Evolutionary conservation across 2,113 vertebrate genomes (phyloP).

Genomic region (Pampusana beccarii): DNA sequence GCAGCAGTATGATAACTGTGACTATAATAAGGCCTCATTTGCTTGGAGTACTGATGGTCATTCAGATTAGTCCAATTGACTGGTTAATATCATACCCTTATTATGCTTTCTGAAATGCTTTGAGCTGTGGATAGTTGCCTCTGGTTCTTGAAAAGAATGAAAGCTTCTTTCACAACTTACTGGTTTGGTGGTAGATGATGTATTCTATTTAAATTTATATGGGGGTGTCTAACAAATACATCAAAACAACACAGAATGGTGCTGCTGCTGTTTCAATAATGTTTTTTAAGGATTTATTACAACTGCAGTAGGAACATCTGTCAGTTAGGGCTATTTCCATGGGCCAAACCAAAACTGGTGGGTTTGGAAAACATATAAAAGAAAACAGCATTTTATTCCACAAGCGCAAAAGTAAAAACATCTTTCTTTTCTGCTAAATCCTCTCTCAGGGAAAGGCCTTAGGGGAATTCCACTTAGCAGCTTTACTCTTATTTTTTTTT

Average conservation of each 20-base stretch:
- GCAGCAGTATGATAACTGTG: background rate
- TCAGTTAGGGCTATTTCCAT: background rate
- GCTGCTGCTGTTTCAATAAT: background rate
- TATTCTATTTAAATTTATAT: background rate
- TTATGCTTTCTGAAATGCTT: constrained; percentile 23
- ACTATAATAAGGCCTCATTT: constrained; percentile 3
- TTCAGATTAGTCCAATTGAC: constrained; percentile 26
- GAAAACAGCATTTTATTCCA: background rate
- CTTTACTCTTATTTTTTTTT: background rate
- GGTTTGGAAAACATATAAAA: background rate
- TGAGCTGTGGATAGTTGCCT: constrained; percentile 1
- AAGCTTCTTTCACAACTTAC: background rate
- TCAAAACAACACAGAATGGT: background rate
- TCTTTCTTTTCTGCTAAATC: background rate
- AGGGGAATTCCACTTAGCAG: background rate
- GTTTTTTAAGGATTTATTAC: background rate
- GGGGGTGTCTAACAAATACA: background rate
- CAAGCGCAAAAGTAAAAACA: background rate
- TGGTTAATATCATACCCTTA: constrained; percentile 24
- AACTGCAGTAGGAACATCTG: background rate
- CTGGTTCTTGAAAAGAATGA: background rate
- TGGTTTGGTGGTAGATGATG: background rate
- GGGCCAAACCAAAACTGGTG: background rate
- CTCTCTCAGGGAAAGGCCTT: background rate
- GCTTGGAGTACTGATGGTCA: background rate